A percentile compares a stretch with the other conserved stretches of the same genome.
Evolutionary conservation across 1,140 invertebrate genomes (phyloP).

Genomic region (Papilio glaucus): DNA sequence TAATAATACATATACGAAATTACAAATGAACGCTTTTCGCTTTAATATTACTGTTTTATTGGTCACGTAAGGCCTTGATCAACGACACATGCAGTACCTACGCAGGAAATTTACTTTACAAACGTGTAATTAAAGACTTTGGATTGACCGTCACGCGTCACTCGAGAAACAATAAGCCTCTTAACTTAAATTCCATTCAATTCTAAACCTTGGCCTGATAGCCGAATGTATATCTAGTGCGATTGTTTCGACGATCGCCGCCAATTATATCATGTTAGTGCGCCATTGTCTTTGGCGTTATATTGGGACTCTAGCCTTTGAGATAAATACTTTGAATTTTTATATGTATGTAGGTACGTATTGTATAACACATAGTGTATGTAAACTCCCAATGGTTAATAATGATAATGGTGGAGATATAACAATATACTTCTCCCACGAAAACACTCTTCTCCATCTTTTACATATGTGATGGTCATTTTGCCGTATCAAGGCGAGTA

Average conservation of each 20-base stretch:
- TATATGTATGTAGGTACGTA: neutral
- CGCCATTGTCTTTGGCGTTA: slow-evolving; percentile 24
- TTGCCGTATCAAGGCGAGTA: no score
- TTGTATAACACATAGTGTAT: neutral
- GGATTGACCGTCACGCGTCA: slow-evolving; percentile 33
- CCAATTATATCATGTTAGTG: slow-evolving; percentile 26
- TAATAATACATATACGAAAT: neutral
- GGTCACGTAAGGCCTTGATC: slow-evolving; percentile 21
- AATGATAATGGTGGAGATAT: neutral
- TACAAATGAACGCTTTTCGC: neutral
- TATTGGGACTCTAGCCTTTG: neutral
- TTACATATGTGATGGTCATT: no score
- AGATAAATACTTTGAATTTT: neutral
- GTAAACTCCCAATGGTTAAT: neutral
- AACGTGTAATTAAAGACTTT: slow-evolving; percentile 23
- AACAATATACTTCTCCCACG: no score
- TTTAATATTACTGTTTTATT: neutral
- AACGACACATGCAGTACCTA: slow-evolving; percentile 5
- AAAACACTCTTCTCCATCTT: no score
- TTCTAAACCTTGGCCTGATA: slow-evolving; percentile 20
- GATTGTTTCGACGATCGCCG: slow-evolving; percentile 24
- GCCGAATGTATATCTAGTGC: slow-evolving; percentile 32
- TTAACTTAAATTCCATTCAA: slow-evolving; percentile 29
- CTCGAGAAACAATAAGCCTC: slow-evolving; percentile 32
- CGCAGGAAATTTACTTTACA: slow-evolving; percentile 6